Conservation (phyloP, 2,888 invertebrate species). For the Atethmia centrago region DNA sequence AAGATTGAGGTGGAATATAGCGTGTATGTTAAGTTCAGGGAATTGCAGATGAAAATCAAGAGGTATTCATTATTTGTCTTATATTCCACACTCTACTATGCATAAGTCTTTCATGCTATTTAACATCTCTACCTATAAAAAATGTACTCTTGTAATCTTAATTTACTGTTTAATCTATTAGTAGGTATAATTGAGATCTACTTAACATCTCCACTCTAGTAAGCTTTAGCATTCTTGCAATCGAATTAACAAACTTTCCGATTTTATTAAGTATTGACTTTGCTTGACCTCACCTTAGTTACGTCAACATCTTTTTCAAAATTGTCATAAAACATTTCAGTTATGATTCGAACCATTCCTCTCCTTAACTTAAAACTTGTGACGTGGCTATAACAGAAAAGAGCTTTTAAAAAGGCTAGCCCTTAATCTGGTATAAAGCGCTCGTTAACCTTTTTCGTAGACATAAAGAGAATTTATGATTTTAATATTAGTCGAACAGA, state of each 20-base stretch:
- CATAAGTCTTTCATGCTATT: background rate
- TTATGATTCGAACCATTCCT: background rate
- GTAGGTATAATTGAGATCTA: too few species aligned
- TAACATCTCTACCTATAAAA: background rate
- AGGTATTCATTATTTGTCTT: background rate
- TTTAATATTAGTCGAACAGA: slow-evolving; percentile 69
- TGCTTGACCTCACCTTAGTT: background rate
- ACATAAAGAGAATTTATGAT: slow-evolving; percentile 71
- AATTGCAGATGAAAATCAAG: slow-evolving; percentile 3
- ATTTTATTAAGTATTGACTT: background rate
- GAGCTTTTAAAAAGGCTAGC: slow-evolving; percentile 27
- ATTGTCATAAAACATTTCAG: background rate
- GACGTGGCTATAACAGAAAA: slow-evolving; percentile 14
- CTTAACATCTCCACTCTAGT: background rate
- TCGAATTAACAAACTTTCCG: background rate
- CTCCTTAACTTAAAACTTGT: slow-evolving; percentile 21
- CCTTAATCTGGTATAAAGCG: slow-evolving; percentile 58
- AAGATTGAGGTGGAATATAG: slow-evolving; percentile 6
- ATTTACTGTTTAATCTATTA: background rate
- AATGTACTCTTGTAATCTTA: background rate
- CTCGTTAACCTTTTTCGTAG: slow-evolving; percentile 70
- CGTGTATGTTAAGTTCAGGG: background rate
- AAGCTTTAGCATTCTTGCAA: too few species aligned
- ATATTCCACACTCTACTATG: background rate
- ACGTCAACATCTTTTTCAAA: background rate